phyloP scores from a whole-genome alignment of 2,113 vertebrate species.

The Micronisus gabar region DNA sequence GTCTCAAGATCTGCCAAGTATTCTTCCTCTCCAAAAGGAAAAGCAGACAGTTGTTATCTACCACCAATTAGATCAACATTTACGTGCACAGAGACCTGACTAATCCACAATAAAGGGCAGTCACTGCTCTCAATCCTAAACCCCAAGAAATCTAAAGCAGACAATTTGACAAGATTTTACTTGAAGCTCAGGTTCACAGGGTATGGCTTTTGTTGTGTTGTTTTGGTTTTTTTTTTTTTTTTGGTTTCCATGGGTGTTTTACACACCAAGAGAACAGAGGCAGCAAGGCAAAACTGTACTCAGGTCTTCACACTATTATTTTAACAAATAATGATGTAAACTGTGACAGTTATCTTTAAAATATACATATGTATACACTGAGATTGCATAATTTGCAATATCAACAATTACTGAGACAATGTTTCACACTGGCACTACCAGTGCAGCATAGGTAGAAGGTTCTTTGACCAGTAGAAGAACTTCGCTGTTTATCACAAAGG shows the following conservation, averaged over 20 bases:
- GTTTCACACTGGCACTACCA: neutral
- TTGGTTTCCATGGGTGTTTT: neutral
- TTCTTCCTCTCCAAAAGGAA: neutral
- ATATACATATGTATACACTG: neutral
- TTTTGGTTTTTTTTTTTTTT: neutral
- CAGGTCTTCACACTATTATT: neutral
- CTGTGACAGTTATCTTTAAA: neutral
- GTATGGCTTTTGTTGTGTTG: neutral
- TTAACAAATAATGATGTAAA: neutral
- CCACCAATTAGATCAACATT: neutral
- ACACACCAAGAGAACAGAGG: neutral
- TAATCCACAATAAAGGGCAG: neutral
- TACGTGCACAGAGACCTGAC: neutral
- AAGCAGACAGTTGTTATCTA: neutral
- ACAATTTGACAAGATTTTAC: neutral
- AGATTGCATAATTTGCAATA: neutral
- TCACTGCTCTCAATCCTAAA: neutral
- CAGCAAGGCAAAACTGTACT: neutral
- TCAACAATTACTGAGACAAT: neutral
- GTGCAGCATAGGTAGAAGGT: neutral
- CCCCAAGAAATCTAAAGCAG: neutral
- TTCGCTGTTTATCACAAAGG: neutral
- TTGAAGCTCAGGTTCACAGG: neutral
- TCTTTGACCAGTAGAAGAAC: neutral
- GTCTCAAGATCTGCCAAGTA: neutral